Evolutionary conservation across 2,113 vertebrate species (phyloP).

Genomic region (Rhabdornis inornatus): DNA sequence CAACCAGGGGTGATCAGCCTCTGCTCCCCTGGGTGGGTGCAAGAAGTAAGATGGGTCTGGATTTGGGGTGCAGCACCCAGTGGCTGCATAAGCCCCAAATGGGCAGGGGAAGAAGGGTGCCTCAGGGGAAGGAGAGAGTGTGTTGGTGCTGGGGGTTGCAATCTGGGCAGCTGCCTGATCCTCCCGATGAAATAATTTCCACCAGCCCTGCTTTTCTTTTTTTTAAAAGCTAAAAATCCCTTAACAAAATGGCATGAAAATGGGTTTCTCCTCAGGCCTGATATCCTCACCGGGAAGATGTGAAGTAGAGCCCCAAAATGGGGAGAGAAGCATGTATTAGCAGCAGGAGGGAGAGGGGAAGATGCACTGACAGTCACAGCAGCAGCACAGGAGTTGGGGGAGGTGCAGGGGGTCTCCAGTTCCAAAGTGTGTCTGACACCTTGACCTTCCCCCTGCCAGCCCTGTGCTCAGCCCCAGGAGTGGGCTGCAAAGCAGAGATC

Average conservation of each 20-base stretch:
- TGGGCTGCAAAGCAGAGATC: background rate
- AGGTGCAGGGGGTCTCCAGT: fast-evolving
- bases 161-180: background rate
- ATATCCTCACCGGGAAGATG: background rate
- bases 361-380: fast-evolving
- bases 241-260: background rate
- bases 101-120: background rate
- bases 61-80: background rate
- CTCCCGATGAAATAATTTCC: background rate
- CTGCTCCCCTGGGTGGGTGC: fast-evolving
- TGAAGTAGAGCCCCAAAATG: background rate
- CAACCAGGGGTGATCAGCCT: background rate
- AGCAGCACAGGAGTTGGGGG: fast-evolving
- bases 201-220: background rate
- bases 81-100: background rate
- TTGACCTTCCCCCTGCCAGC: fast-evolving
- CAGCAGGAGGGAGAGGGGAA: background rate
- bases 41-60: background rate
- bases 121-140: background rate
- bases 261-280: background rate
- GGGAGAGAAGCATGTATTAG: background rate
- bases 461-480: background rate
- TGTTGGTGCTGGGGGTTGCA: background rate
- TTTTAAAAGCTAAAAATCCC: background rate
- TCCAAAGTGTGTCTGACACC: background rate